Conservation (phyloP, 2,113 vertebrate genomes). For the Aspidoscelis tigris region DNA sequence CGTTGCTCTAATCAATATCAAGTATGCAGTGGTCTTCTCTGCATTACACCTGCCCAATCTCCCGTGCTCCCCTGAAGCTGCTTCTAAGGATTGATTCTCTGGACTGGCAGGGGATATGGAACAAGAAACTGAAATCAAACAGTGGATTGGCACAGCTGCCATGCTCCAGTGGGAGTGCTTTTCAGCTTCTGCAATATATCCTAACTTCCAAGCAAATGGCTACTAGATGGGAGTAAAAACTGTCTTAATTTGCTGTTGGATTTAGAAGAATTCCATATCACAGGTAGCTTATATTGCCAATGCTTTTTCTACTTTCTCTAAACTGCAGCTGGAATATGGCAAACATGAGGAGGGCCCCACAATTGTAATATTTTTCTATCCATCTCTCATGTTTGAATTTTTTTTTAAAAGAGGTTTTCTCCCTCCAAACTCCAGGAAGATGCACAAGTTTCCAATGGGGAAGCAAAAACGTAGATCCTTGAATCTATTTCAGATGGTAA, state of each 20-base stretch:
- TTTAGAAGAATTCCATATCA: neutral
- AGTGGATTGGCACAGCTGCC: neutral
- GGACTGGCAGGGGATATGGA: neutral
- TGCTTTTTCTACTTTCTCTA: neutral
- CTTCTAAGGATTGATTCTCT: neutral
- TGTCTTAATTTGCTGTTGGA: neutral
- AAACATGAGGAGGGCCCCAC: too few species aligned
- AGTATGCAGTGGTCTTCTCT: too few species aligned
- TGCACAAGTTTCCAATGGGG: neutral
- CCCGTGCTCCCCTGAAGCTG: neutral
- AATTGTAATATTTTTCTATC: neutral
- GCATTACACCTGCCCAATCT: too few species aligned
- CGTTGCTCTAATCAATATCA: too few species aligned
- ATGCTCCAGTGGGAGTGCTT: neutral
- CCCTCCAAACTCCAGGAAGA: neutral
- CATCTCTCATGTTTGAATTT: neutral
- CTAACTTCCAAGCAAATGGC: neutral
- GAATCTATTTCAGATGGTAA: neutral
- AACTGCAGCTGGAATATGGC: neutral
- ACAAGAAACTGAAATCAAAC: neutral
- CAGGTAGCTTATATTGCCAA: too few species aligned
- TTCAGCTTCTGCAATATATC: neutral
- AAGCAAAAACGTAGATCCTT: neutral
- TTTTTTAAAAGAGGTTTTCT: neutral
- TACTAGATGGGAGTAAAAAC: neutral